Evolutionary conservation across 1,140 invertebrate species (phyloP).

Genomic region (Diabrotica virgifera): DNA sequence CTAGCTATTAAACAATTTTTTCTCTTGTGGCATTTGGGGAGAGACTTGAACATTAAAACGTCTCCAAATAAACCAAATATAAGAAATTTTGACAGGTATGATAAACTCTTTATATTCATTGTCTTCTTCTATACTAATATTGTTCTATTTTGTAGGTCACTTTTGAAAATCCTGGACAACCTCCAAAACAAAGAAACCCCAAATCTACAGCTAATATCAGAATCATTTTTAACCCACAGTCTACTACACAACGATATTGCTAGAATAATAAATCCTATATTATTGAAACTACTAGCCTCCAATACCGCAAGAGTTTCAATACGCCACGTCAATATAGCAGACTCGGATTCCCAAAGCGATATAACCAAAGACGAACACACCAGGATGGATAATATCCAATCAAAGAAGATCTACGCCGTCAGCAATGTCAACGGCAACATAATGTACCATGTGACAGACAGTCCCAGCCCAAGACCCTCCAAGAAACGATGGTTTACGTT

Average conservation of each 20-base stretch:
- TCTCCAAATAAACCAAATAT: constrained; percentile 36
- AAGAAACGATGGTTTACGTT: constrained; percentile 46
- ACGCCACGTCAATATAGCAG: constrained; percentile 75
- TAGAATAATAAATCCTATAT: constrained; percentile 74
- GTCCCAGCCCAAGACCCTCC: constrained; percentile 40
- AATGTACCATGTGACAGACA: constrained; percentile 71
- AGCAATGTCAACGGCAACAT: constrained; percentile 84
- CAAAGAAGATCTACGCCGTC: constrained; percentile 75
- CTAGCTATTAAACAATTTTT: constrained; percentile 73
- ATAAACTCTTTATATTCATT: background rate
- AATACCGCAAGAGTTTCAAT: constrained; percentile 83
- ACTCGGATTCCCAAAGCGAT: constrained; percentile 55
- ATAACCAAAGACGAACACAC: constrained; percentile 43
- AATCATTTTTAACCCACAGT: constrained; percentile 71
- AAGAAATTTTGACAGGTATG: constrained; percentile 58
- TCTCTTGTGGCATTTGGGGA: constrained; percentile 75
- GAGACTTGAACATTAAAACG: constrained; percentile 60
- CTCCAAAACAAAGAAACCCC: constrained; percentile 65
- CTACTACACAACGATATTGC: constrained; percentile 74
- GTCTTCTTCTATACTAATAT: background rate
- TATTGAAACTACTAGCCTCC: constrained; percentile 75
- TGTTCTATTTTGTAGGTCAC: constrained; percentile 53
- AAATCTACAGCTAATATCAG: constrained; percentile 66
- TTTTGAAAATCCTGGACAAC: constrained; percentile 77
- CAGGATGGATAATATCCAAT: constrained; percentile 51